Conservation (phyloP, 2,797 vertebrate genomes). For the Aulostomus chinensis region DNA sequence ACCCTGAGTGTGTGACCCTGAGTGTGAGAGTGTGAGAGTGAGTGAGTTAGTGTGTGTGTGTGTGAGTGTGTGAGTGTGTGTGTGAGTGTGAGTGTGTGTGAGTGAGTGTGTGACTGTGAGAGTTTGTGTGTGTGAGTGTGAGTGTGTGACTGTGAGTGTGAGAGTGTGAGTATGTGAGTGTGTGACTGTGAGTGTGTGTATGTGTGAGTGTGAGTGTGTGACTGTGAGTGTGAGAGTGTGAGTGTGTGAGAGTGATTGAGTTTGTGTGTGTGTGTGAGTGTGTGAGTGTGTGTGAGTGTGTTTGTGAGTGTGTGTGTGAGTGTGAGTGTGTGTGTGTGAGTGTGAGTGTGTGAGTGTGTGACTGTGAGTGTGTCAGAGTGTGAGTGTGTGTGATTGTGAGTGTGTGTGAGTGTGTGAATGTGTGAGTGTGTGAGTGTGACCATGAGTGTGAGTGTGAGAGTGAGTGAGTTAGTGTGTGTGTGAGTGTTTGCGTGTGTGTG, state of each 20-base stretch:
- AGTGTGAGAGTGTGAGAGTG: conserved; percentile 20
- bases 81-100: conserved; percentile 24
- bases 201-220: conserved; percentile 21
- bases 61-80: conserved; percentile 19
- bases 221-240: too few relatives aligned
- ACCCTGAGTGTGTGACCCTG: conserved; percentile 24
- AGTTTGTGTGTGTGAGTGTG: conserved; percentile 20
- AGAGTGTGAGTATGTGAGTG: conserved; percentile 21
- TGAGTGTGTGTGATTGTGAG: conserved; percentile 22
- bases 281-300: conserved; percentile 23
- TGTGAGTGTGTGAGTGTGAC: conserved; percentile 23
- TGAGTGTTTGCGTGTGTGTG: conserved; percentile 23
- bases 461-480: conserved; percentile 20
- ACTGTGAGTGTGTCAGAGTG: conserved; percentile 15
- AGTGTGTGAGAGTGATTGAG: too few relatives aligned
- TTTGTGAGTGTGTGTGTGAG: conserved; percentile 21
- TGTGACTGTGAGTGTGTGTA: conserved; percentile 23
- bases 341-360: conserved; percentile 24
- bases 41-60: conserved; percentile 23
- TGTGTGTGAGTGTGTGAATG: conserved; percentile 21
- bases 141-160: conserved; percentile 22
- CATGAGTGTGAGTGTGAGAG: too few relatives aligned
- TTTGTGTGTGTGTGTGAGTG: conserved; percentile 21
- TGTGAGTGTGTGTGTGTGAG: conserved; percentile 19
- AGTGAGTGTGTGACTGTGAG: too few relatives aligned